These are phyloP conservation scores for Bimastos eiseni DNA, from an alignment of 2,888 invertebrate species.

Conservation along the genomic window DNA sequence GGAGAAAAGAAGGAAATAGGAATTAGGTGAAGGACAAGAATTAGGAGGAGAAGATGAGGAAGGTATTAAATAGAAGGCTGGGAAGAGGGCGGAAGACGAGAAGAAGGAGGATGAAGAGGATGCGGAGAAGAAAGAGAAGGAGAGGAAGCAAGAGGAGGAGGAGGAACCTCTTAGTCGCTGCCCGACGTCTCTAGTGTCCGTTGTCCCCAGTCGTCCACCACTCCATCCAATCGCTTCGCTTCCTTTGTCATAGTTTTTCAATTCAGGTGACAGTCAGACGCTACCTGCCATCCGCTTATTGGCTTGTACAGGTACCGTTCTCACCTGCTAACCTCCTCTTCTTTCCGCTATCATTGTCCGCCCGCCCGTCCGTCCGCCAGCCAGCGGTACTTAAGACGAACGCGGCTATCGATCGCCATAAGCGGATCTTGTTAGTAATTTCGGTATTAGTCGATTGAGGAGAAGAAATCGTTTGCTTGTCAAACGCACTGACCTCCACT, in stretches of 20 bases:
- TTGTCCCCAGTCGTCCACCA: background rate
- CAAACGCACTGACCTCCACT: background rate
- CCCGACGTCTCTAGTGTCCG: background rate
- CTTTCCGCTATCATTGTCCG: conserved; percentile 1
- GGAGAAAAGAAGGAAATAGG: too few relatives aligned
- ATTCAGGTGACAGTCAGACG: conserved; percentile 15
- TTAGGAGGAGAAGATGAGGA: too few relatives aligned
- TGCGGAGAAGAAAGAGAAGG: background rate
- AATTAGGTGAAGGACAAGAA: background rate
- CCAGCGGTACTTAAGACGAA: background rate
- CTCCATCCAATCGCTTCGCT: background rate
- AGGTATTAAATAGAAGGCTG: too few relatives aligned
- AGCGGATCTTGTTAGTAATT: background rate
- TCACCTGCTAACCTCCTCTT: conserved; percentile 5
- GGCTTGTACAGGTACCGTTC: background rate
- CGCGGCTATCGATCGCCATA: background rate
- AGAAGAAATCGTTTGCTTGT: background rate
- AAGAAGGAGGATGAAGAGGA: too few relatives aligned
- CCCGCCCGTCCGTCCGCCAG: background rate
- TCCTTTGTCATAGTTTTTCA: conserved; percentile 14
- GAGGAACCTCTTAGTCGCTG: background rate
- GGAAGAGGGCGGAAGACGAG: too few relatives aligned
- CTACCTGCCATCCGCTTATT: conserved; percentile 22
- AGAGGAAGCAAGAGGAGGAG: background rate
- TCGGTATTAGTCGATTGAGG: background rate